Evolutionary conservation across 2,888 invertebrate genomes (phyloP).

Genomic region (Lasioglossum pauxillum): DNA sequence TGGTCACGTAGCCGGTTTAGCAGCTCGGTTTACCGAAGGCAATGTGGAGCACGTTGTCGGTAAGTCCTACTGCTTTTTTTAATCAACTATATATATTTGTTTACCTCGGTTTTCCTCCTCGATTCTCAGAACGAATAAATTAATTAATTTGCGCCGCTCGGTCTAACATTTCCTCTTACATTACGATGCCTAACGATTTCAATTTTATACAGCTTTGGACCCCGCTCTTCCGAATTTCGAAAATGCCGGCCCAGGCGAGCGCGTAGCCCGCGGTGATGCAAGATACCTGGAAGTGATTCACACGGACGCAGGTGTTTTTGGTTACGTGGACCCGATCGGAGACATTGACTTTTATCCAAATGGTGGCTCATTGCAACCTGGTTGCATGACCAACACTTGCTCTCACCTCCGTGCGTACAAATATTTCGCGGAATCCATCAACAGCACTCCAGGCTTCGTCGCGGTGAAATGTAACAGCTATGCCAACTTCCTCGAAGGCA

Average conservation of each 20-base stretch:
- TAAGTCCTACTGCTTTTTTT: neutral
- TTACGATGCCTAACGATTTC: no score
- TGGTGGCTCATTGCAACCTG: neutral
- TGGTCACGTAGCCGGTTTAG: neutral
- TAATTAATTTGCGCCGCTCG: neutral
- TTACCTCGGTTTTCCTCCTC: neutral
- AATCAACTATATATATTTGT: neutral
- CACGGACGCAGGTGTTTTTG: neutral
- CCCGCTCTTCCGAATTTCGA: neutral
- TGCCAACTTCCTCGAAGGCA: neutral
- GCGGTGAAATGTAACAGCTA: neutral
- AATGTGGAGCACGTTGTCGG: neutral
- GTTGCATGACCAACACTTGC: neutral
- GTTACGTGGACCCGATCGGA: neutral
- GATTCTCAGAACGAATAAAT: neutral
- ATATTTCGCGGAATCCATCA: neutral
- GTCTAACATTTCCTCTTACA: no score
- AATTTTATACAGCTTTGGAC: neutral
- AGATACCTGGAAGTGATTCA: neutral
- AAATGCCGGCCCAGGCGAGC: neutral
- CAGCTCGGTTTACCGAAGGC: neutral
- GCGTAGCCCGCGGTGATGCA: neutral
- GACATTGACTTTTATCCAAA: slow-evolving; percentile 9
- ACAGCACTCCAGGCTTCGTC: neutral
- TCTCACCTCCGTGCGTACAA: neutral